These are phyloP conservation scores for Seriola rivoliana DNA, from an alignment of 2,113 vertebrate species.

Conservation along the genomic window DNA sequence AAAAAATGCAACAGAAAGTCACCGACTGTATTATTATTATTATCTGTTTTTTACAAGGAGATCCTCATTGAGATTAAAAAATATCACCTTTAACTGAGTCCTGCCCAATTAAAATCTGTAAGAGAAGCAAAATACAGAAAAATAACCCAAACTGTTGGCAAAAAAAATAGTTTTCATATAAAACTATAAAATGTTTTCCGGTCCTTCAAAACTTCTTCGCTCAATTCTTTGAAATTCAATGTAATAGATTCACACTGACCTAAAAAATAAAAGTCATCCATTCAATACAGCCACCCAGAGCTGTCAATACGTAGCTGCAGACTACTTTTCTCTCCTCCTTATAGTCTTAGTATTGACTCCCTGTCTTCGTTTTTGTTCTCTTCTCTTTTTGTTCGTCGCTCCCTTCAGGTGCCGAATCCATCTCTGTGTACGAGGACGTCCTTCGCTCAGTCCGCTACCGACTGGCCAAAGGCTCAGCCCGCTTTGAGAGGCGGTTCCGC, in stretches of 20 bases:
- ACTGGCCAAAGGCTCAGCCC: constrained; percentile 89
- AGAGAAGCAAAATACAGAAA: neutral
- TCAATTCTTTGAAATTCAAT: constrained; percentile 8
- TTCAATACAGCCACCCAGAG: neutral
- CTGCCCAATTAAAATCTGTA: neutral
- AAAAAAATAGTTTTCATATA: neutral
- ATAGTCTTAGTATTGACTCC: constrained; percentile 23
- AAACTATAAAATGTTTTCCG: neutral
- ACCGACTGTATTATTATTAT: neutral
- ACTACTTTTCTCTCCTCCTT: neutral
- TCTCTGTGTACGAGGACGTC: constrained; percentile 95
- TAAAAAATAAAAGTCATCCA: constrained; percentile 22
- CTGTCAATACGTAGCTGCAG: constrained; percentile 21
- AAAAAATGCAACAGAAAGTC: neutral
- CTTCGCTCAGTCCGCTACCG: constrained; percentile 92
- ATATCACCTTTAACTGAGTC: too few relatives aligned
- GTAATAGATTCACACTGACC: neutral
- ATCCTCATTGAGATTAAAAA: neutral
- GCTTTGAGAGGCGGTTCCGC: constrained; percentile 95
- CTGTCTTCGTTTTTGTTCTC: constrained; percentile 3
- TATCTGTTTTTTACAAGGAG: neutral
- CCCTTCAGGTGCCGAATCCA: constrained; percentile 93
- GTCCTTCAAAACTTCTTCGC: neutral
- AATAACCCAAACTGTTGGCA: neutral
- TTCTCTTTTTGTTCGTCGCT: constrained; percentile 9